phyloP scores from a whole-genome alignment of 2,888 invertebrate species.

The Ashinkailepas kermadecensis region DNA sequence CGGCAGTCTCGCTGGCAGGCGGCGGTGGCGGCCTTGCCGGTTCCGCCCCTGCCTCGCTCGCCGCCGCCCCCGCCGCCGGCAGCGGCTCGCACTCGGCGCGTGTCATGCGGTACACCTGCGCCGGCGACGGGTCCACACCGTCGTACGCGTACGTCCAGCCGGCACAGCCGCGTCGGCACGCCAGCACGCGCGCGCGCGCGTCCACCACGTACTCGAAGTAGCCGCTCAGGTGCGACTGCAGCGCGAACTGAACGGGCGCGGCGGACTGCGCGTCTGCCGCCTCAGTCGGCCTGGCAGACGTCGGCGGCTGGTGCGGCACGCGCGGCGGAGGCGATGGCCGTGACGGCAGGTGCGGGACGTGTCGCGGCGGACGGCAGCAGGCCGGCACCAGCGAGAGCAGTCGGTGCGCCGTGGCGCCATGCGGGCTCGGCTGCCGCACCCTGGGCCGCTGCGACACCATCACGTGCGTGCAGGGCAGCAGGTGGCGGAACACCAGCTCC shows the following conservation, averaged over 20 bases:
- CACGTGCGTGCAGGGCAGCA: conserved; percentile 71
- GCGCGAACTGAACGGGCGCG: background rate
- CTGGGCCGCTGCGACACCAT: conserved; percentile 69
- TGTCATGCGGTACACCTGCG: conserved; percentile 31
- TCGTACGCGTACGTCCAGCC: conserved; percentile 76
- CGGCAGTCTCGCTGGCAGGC: conserved; percentile 23
- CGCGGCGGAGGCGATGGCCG: conserved; percentile 29
- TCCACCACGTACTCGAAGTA: conserved; percentile 39
- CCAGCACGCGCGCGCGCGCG: conserved; percentile 67
- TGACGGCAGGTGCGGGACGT: no score
- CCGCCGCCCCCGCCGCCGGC: background rate
- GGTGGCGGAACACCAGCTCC: conserved; percentile 76
- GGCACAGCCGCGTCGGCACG: conserved; percentile 63
- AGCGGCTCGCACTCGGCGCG: conserved; percentile 26
- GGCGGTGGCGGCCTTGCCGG: background rate
- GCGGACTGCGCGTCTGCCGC: background rate
- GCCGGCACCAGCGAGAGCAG: conserved; percentile 42
- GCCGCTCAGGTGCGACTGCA: conserved; percentile 6
- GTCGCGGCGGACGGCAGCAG: conserved; percentile 31
- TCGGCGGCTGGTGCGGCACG: conserved; percentile 26
- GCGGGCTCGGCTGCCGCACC: conserved; percentile 57
- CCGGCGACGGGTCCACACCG: conserved; percentile 48
- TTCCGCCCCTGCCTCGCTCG: conserved; percentile 13
- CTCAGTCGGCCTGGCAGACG: background rate
- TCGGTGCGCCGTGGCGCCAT: conserved; percentile 33